These are phyloP conservation scores for Drosophila recens DNA, from an alignment of 2,888 invertebrate genomes.

Conservation along the genomic window DNA sequence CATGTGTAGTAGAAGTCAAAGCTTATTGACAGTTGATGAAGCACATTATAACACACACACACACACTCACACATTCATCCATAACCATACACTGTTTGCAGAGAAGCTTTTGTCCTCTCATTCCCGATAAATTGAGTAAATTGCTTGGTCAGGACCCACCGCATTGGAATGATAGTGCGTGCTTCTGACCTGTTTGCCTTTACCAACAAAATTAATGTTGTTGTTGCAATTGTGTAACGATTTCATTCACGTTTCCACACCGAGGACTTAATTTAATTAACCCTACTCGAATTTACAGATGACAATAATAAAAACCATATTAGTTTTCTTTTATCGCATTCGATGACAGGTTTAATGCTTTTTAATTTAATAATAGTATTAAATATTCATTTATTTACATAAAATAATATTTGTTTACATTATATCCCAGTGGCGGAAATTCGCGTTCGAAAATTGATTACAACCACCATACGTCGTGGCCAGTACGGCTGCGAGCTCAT, in stretches of 20 bases:
- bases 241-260: constrained; percentile 6
- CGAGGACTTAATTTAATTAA: constrained; percentile 37
- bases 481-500: no score
- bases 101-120: constrained; percentile 2
- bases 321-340: no score
- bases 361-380: no score
- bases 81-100: not conserved
- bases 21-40: constrained; percentile 62
- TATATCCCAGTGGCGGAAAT: no score
- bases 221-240: constrained; percentile 10
- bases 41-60: constrained; percentile 51
- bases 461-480: no score
- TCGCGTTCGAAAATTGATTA: no score
- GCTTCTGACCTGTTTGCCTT: constrained; percentile 22
- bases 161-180: constrained; percentile 27
- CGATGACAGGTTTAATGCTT: no score
- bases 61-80: constrained; percentile 20
- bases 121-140: constrained; percentile 32
- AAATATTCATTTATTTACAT: no score
- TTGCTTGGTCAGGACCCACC: constrained; percentile 25
- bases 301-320: not conserved
- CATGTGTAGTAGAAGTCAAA: constrained; percentile 42
- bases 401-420: no score
- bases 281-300: not conserved
- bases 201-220: constrained; percentile 16